Conservation (phyloP, 2,797 vertebrate genomes). For the Tragopan temminckii region DNA sequence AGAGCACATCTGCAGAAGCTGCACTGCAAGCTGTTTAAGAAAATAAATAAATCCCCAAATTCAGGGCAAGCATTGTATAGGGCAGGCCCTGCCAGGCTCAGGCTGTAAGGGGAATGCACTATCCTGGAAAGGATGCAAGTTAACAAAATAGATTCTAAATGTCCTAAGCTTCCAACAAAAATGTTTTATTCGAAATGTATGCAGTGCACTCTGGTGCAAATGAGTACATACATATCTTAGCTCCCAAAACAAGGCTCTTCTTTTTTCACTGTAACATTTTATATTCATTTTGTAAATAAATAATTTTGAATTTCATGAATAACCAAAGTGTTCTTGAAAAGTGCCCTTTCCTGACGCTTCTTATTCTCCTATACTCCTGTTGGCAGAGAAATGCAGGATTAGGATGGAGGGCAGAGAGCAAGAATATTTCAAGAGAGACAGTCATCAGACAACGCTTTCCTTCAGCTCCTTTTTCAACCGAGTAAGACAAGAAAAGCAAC, state of each 20-base stretch:
- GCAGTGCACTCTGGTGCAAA: neutral
- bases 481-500: neutral
- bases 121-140: neutral
- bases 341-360: neutral
- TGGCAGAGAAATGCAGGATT: neutral
- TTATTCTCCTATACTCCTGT: neutral
- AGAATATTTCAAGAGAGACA: neutral
- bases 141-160: neutral
- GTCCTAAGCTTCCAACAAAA: neutral
- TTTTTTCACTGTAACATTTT: neutral
- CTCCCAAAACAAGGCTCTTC: neutral
- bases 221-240: neutral
- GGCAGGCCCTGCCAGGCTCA: neutral
- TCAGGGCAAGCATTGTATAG: neutral
- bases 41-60: constrained; percentile 32
- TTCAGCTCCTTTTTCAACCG: neutral
- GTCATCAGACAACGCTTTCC: neutral
- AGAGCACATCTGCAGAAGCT: neutral
- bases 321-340: neutral
- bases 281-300: neutral
- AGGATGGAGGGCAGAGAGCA: neutral
- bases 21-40: neutral
- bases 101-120: neutral
- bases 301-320: neutral
- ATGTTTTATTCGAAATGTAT: neutral